Evolutionary conservation across 2,888 invertebrate species (phyloP).

Genomic region (Steinernema hermaphroditum): DNA sequence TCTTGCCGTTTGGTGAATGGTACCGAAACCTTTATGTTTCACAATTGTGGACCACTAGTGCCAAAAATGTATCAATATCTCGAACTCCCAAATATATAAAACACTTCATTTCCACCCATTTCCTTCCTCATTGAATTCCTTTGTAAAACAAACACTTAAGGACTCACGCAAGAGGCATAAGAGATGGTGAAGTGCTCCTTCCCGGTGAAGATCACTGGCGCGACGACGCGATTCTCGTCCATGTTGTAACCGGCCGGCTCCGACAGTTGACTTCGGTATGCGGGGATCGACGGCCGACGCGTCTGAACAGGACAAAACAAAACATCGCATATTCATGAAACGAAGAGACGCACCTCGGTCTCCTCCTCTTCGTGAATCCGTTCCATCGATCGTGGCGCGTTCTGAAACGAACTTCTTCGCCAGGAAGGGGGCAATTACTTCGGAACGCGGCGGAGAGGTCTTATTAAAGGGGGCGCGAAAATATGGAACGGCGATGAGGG

Average conservation of each 20-base stretch:
- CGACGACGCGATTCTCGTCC: constrained; percentile 8
- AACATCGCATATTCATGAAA: constrained; percentile 19
- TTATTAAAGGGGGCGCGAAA: neutral
- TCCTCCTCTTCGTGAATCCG: constrained; percentile 23
- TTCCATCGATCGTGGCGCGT: constrained; percentile 22
- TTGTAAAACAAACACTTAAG: too few relatives aligned
- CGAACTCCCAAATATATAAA: too few relatives aligned
- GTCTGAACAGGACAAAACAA: neutral
- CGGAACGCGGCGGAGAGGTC: neutral
- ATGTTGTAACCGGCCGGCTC: constrained; percentile 21
- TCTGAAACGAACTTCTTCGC: neutral
- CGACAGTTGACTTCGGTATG: constrained; percentile 13
- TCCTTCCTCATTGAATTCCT: too few relatives aligned
- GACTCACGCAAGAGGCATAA: constrained; percentile 18
- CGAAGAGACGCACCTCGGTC: constrained; percentile 6
- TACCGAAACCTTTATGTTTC: too few relatives aligned
- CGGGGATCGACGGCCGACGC: constrained; percentile 1
- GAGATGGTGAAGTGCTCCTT: constrained; percentile 25
- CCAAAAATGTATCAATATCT: too few relatives aligned
- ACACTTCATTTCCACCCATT: too few relatives aligned
- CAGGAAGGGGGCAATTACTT: neutral
- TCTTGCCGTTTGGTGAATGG: too few relatives aligned
- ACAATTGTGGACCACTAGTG: too few relatives aligned
- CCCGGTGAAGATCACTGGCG: constrained; percentile 3
- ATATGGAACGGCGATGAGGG: neutral